Base-by-base conservation (phyloP, 1,140 invertebrate species). In the Apolygus lucorum region DNA sequence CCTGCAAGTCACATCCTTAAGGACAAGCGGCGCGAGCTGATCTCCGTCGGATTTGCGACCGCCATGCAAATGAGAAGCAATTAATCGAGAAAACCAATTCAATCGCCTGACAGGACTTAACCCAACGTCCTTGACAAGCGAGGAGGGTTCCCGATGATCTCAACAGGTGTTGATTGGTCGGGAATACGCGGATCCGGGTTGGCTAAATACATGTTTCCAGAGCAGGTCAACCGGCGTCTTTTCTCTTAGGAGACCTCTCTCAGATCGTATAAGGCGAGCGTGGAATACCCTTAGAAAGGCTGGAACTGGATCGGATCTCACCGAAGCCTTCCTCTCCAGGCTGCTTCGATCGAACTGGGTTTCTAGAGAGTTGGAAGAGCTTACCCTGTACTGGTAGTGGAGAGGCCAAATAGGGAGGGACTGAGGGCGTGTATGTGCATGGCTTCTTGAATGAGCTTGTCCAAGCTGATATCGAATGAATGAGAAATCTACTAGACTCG, bases 181-280 rank as follows among this genome's bases (percentile, higher is more conserved):
- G 28, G 59, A 28, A 22, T 2, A 29, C 27, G 68, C 14, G 42
- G 54, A 42, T 63, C 59, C 54, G 68, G 68, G 68, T 68, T 42
- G 22, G 54, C 54, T 59, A 59, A 68, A 68, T 68, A 49, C 67
- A 69, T 63, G 68, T 63, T 69, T 69, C 54, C 17, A 54, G 68
- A 69, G 17, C 68, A 69, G 68, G 68, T 69, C 68, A 69, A 27
- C 59, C 59, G 13, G 22, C 54, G 54, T 59, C 54, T 59, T 49
- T 59, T 59, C 54, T 59, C 54, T 59, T 21, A 27, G 29, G 52
- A 21, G 27, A 27, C 29, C 27, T 21, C 67, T 28, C 63, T 67
- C 8, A 42, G 8, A 8, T 13, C 22, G 54, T 59, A 59, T 59
- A 59, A 59, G 54, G 54, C 8, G 4, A 59, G 54, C 11, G 54